phyloP scores from a whole-genome alignment of 2,797 vertebrate species.

The Sebastes baramenuke region DNA sequence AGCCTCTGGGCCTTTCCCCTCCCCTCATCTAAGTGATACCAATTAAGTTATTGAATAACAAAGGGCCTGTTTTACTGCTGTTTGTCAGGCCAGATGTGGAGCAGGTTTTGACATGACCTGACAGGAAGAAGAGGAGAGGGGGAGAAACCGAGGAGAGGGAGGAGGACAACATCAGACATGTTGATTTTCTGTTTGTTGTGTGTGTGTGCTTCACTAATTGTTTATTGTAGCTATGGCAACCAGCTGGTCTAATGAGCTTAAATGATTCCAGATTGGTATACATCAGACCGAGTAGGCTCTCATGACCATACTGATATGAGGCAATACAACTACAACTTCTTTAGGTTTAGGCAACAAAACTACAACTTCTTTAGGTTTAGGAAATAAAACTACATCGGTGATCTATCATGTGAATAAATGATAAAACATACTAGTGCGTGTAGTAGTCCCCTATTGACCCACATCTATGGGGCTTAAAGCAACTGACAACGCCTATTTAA shows the following conservation, averaged over 20 bases:
- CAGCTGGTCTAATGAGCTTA: neutral
- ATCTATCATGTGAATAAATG: no score
- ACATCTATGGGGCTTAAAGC: no score
- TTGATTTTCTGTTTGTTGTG: no score
- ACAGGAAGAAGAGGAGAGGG: slow-evolving; percentile 2
- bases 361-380: no score
- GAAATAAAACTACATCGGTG: no score
- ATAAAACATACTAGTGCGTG: no score
- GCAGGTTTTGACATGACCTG: slow-evolving; percentile 56
- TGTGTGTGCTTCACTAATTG: neutral
- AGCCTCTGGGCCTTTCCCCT: slow-evolving; percentile 29
- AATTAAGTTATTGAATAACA: slow-evolving; percentile 59
- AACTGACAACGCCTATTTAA: no score
- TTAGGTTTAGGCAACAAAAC: no score
- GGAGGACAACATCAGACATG: neutral
- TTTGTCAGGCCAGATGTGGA: slow-evolving; percentile 52
- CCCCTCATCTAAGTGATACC: slow-evolving; percentile 48
- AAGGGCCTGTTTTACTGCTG: slow-evolving; percentile 54
- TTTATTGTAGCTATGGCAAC: neutral
- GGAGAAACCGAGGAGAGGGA: neutral
- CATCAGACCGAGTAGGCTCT: no score
- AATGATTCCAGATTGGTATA: neutral
- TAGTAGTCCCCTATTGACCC: no score
- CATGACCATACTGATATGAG: no score
- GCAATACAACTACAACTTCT: no score